These are phyloP conservation scores for Panthera tigris DNA, from an alignment of 2,113 vertebrate genomes.

Conservation along the genomic window DNA sequence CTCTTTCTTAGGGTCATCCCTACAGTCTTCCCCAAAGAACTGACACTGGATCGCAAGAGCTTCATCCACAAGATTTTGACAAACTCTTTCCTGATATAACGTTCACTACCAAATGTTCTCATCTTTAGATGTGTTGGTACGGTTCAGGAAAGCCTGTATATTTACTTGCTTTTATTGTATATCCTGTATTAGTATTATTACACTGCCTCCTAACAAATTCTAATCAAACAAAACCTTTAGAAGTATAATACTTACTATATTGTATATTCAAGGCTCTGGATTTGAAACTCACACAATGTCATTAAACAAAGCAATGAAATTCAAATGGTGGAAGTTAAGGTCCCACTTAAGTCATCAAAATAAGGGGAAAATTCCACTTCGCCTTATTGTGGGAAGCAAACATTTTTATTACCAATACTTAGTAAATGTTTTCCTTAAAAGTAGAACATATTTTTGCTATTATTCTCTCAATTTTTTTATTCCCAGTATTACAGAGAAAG, in stretches of 20 bases:
- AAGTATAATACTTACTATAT: background rate
- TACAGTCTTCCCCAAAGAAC: background rate
- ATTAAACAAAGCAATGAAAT: background rate
- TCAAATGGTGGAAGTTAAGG: background rate
- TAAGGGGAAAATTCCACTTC: background rate
- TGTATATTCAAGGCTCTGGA: background rate
- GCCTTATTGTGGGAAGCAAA: background rate
- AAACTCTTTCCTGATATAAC: background rate
- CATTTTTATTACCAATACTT: background rate
- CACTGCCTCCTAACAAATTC: background rate
- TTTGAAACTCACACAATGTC: background rate
- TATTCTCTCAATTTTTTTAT: background rate
- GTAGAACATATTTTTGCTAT: background rate
- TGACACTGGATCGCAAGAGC: background rate
- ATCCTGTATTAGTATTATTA: background rate
- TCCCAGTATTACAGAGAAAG: background rate
- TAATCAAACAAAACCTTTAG: background rate
- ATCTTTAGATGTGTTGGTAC: too few relatives aligned
- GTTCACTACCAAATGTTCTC: background rate
- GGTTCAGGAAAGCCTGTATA: background rate
- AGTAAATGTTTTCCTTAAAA: background rate
- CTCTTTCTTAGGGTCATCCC: background rate
- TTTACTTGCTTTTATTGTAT: too few relatives aligned
- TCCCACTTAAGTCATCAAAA: background rate
- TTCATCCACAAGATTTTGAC: background rate